Evolutionary conservation across 2,888 invertebrate genomes (phyloP), one percentile per base, ranked within the genome.

Genomic region (Andrena bucephala): DNA sequence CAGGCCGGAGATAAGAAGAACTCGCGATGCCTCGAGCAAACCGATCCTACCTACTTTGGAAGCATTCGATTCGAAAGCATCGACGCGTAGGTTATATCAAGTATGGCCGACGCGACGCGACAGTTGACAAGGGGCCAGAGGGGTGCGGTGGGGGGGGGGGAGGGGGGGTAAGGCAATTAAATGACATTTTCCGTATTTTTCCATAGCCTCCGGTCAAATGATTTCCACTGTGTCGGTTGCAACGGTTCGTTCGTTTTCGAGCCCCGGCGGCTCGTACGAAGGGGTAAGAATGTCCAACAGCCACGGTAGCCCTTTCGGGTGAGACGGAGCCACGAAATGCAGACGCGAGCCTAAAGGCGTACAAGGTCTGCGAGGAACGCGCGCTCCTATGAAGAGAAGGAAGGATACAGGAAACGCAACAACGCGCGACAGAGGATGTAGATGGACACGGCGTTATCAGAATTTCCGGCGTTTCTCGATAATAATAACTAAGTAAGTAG

Each of bases 381-480:
- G 76, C 20, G 65, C n/a, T 33, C 8, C 7, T 5, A 33, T 36
- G 27, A 42, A n/a, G 13, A 33, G 42, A 78, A 74, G 76, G 70
- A 85, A 83, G 77, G 68, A 80, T 77, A 72, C 84, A 85, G 86
- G 85, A 90, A 89, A 77, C 73, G 76, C 60, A 78, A 57, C 63
- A 63, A 67, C 59, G 71, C 75, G 83, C 81, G 85, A 83, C 83
- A 71, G 79, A 87, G 87, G 84, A 87, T 87, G 87, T 82, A 85
- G 88, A 86, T 87, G 90, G 90, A 91, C 89, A 91, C 74, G 85
- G 81, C 78, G 83, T 91, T 92, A 92, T 92, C 92, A 73, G 87
- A 80, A 73, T 84, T 92, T 92, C 92, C 92, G 92, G 90, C 77
- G 87, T 85, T 87, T 79, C 74, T 85, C 86, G 92, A 92, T 92